Base-by-base conservation (phyloP, 2,797 vertebrate genomes). In the Micrastur ruficollis region DNA sequence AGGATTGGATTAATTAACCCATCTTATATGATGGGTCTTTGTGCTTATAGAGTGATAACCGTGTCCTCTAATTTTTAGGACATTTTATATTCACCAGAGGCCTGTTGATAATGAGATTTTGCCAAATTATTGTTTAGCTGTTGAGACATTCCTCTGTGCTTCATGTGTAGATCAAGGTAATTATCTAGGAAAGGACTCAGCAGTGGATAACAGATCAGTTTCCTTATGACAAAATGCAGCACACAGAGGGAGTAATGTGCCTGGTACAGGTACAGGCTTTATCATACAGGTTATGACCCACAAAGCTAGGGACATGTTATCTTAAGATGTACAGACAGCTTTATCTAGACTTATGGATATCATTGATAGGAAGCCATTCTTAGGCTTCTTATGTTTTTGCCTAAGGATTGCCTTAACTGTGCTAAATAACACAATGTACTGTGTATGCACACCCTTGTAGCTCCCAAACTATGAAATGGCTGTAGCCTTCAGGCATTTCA, bases 1-100 rank as follows among this genome's bases (percentile, higher is more conserved):
- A 91, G 91, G 68, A 18, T 26, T 74, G 89, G 75, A 83, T 97
- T 95, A 96, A 96, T 89, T 90, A 93, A 95, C 73, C 93, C 59
- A 49, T 93, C 9, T 90, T 38, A 34, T 1, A n/a, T 2, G 83
- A 76, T 61, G 44, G 36, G 19, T 19, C 20, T 86, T 95, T 95
- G 55, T 95, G 91, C 90, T 90, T 80, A 62, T 36, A 19, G 85
- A 89, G 73, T 59, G 91, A 86, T 82, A 92, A 93, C 63, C 55
- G 16, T 62, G 62, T 89, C 71, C 83, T 97, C 47, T 89, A 25
- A 84, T 96, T 96, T 84, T 82, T 53, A 38, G 91, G 83, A 73
- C 3, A 2, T 89, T 90, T 82, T 80, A 5, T 71, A 42, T 76
- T 94, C 91, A 72, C 81, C 21, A 38, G 29, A 76, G 70, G 10